These are phyloP conservation scores for Habropoda laboriosa DNA, from an alignment of 1,140 invertebrate species.

Conservation along the genomic window DNA sequence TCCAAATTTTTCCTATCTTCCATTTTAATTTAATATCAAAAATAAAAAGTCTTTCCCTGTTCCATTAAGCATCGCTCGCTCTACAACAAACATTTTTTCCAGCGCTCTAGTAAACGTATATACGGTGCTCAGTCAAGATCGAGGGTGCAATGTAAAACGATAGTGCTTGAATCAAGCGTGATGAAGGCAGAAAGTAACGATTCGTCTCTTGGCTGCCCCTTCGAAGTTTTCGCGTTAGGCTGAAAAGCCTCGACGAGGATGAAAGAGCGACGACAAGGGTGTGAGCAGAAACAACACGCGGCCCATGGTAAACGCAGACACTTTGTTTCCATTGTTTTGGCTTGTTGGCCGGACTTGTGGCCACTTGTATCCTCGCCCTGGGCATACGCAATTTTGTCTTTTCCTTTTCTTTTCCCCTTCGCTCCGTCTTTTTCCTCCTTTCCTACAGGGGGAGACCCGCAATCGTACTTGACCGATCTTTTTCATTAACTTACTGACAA, in stretches of 20 bases:
- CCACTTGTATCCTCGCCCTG: slow-evolving; percentile 12
- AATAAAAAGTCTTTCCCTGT: too few relatives aligned
- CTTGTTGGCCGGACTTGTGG: slow-evolving; percentile 27
- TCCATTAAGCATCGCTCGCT: too few relatives aligned
- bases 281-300: slow-evolving; percentile 3
- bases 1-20: too few relatives aligned
- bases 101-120: not conserved
- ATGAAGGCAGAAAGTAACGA: slow-evolving; percentile 6
- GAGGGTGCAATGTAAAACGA: not conserved
- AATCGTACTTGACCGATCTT: not conserved
- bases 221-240: slow-evolving; percentile 26
- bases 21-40: too few relatives aligned
- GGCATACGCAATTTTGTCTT: not conserved
- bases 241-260: slow-evolving; percentile 50
- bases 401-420: not conserved
- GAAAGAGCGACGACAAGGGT: slow-evolving; percentile 37
- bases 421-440: not conserved
- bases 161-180: not conserved
- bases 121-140: not conserved
- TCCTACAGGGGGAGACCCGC: too few relatives aligned
- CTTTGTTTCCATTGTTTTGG: slow-evolving; percentile 42
- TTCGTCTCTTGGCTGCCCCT: slow-evolving; percentile 46
- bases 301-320: slow-evolving; percentile 28
- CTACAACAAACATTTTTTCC: too few relatives aligned
- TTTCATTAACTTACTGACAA: not conserved